These are phyloP conservation scores for Boleophthalmus pectinirostris DNA, from an alignment of 2,113 vertebrate species.

Conservation along the genomic window DNA sequence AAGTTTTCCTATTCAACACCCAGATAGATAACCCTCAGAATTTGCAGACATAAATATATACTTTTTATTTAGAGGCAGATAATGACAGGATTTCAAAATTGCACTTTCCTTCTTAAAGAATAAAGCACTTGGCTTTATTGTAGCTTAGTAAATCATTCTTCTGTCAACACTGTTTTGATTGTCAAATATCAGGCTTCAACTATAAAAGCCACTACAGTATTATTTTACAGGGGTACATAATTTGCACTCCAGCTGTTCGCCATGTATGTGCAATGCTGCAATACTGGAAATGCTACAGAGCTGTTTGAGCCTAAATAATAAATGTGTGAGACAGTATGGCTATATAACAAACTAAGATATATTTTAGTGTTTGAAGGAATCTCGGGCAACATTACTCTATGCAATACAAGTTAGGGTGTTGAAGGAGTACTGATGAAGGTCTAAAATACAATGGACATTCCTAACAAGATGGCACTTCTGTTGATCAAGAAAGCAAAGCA, in stretches of 20 bases:
- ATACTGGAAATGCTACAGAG: slow-evolving; percentile 41
- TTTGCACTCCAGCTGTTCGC: slow-evolving; percentile 11
- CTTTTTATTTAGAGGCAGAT: slow-evolving; percentile 32
- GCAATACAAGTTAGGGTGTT: slow-evolving; percentile 17
- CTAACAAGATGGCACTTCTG: slow-evolving; percentile 51
- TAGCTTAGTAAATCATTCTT: slow-evolving; percentile 29
- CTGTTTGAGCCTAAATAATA: slow-evolving; percentile 43
- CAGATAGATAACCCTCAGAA: slow-evolving; percentile 34
- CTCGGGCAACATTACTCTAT: slow-evolving; percentile 3
- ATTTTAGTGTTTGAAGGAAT: slow-evolving; percentile 12
- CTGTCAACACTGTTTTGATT: slow-evolving; percentile 29
- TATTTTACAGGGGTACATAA: slow-evolving; percentile 2
- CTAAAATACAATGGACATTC: slow-evolving; percentile 4
- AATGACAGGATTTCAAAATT: slow-evolving; percentile 32
- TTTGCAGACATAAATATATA: slow-evolving; percentile 26
- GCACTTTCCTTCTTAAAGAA: slow-evolving; percentile 38
- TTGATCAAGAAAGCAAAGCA: slow-evolving; percentile 46
- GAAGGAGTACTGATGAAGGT: slow-evolving; percentile 3
- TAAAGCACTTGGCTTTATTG: slow-evolving; percentile 9
- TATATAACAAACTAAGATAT: slow-evolving; percentile 27
- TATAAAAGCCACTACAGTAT: slow-evolving; percentile 10
- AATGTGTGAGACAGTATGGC: slow-evolving; percentile 21
- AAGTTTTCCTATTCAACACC: slow-evolving; percentile 27
- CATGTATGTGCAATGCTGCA: slow-evolving; percentile 65
- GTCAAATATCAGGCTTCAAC: slow-evolving; percentile 32